phyloP scores from a whole-genome alignment of 1,140 invertebrate genomes.

The Oppia nitens region DNA sequence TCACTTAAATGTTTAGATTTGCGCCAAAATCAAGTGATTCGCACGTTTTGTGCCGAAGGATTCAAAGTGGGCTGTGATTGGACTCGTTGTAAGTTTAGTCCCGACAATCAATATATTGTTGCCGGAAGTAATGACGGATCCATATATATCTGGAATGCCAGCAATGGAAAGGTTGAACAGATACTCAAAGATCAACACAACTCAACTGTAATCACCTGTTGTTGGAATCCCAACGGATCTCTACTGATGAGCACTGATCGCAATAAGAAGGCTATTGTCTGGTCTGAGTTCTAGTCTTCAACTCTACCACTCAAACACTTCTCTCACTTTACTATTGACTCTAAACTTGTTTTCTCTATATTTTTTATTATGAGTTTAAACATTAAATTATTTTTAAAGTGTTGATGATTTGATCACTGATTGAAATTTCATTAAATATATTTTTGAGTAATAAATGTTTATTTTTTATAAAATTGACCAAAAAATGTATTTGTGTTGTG shows the following conservation, averaged over 20 bases:
- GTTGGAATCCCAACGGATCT: slow-evolving; percentile 73
- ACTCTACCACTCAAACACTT: not conserved
- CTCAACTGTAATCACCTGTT: slow-evolving; percentile 65
- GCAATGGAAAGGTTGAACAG: slow-evolving; percentile 54
- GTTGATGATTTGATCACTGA: not conserved
- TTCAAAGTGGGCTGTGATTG: slow-evolving; percentile 92
- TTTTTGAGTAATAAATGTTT: too few species aligned
- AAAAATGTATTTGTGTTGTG: too few species aligned
- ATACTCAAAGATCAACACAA: slow-evolving; percentile 76
- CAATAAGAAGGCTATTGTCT: slow-evolving; percentile 63
- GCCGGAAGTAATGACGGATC: slow-evolving; percentile 77
- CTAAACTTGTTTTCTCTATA: not conserved
- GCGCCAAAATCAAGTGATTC: slow-evolving; percentile 74
- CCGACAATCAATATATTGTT: slow-evolving; percentile 65
- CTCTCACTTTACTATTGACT: not conserved
- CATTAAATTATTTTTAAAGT: not conserved
- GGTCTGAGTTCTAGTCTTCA: slow-evolving; percentile 30
- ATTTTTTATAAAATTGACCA: too few species aligned
- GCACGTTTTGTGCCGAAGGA: slow-evolving; percentile 73
- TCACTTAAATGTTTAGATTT: slow-evolving; percentile 83
- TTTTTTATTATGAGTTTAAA: not conserved
- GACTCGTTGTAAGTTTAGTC: slow-evolving; percentile 76
- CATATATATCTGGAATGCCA: slow-evolving; percentile 78
- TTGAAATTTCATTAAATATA: too few species aligned
- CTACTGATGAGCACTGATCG: slow-evolving; percentile 72